Evolutionary conservation across 1,140 invertebrate genomes (phyloP).

Genomic region (Zaprionus camerounensis): DNA sequence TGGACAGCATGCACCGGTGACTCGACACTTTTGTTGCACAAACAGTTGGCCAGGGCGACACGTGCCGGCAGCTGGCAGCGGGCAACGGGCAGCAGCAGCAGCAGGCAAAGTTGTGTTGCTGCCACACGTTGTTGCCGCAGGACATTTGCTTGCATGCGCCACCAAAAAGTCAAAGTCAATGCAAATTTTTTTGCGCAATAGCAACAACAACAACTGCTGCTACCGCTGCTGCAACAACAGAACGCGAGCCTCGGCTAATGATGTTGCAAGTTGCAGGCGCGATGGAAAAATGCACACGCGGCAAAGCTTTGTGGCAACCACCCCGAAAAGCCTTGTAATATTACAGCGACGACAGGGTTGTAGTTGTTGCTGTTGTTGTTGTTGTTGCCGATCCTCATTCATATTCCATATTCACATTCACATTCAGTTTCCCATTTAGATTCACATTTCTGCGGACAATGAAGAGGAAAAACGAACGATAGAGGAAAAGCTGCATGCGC

Average conservation of each 20-base stretch:
- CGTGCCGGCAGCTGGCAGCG: conserved; percentile 20
- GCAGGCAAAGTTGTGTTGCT: conserved; percentile 25
- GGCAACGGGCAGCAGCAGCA: conserved; percentile 32
- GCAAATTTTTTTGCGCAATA: conserved; percentile 33
- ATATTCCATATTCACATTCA: conserved; percentile 20
- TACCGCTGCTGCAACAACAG: conserved; percentile 17
- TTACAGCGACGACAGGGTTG: conserved; percentile 28
- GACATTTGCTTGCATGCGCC: conserved; percentile 13
- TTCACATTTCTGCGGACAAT: conserved; percentile 29
- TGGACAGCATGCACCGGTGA: conserved; percentile 41
- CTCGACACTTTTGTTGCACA: conserved; percentile 44
- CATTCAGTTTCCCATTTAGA: conserved; percentile 6
- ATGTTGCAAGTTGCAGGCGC: conserved; percentile 29
- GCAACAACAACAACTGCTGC: neutral
- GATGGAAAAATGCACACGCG: conserved; percentile 20
- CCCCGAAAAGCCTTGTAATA: conserved; percentile 24
- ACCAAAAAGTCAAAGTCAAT: conserved; percentile 42
- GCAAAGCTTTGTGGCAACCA: conserved; percentile 42
- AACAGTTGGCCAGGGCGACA: conserved; percentile 34
- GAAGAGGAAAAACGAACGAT: conserved; percentile 25
- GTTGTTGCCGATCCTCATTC: conserved; percentile 11
- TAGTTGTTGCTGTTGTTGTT: conserved; percentile 6
- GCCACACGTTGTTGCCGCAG: neutral
- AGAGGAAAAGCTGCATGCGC: neutral
- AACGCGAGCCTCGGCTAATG: conserved; percentile 23